These are phyloP conservation scores for Anisognathus igniventris DNA, from an alignment of 2,797 vertebrate genomes.

Conservation along the genomic window DNA sequence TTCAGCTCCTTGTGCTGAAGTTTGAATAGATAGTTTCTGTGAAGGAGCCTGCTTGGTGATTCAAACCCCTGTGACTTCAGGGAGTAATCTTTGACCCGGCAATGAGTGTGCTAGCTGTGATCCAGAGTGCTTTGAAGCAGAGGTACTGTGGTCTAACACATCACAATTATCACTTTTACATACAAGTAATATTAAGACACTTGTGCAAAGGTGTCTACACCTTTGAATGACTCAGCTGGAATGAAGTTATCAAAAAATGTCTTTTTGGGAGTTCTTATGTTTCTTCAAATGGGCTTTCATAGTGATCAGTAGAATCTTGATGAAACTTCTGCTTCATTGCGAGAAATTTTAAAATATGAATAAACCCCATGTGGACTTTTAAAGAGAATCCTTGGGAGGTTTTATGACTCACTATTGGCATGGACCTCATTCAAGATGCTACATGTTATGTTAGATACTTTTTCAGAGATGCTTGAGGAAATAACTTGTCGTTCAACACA, in stretches of 20 bases:
- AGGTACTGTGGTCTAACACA: neutral
- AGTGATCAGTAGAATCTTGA: neutral
- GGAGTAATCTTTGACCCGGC: neutral
- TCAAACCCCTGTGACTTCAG: neutral
- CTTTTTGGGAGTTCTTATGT: neutral
- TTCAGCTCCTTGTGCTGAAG: neutral
- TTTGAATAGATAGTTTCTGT: neutral
- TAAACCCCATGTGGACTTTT: neutral
- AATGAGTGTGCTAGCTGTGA: neutral
- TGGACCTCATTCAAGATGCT: neutral
- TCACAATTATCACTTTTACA: neutral
- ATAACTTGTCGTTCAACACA: neutral
- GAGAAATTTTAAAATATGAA: neutral
- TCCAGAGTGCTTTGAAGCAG: neutral
- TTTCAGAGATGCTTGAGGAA: slow-evolving; percentile 14
- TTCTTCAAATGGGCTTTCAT: neutral
- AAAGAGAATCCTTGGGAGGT: neutral
- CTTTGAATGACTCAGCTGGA: neutral
- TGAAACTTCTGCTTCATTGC: neutral
- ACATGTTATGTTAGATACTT: neutral
- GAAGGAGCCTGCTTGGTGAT: neutral
- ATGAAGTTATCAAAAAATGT: neutral
- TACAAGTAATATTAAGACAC: neutral
- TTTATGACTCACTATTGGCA: neutral
- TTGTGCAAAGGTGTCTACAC: neutral